Evolutionary conservation across 1,140 invertebrate species (phyloP).

Genomic region (Belonocnema kinseyi): DNA sequence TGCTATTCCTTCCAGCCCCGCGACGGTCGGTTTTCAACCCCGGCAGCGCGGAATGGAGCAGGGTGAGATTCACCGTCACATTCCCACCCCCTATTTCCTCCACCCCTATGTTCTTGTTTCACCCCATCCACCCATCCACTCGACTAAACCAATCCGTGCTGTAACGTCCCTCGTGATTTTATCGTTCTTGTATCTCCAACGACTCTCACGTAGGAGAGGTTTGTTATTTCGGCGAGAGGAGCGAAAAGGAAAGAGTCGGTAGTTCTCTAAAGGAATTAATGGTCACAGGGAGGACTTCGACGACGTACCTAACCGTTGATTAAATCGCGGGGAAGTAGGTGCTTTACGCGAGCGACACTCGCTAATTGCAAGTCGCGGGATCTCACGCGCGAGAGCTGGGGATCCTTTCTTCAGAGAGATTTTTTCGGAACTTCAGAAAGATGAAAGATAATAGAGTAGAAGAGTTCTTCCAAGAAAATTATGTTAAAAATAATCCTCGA

Average conservation of each 20-base stretch:
- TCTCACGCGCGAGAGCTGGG: neutral
- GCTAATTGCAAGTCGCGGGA: conserved; percentile 51
- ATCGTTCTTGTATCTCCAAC: conserved; percentile 71
- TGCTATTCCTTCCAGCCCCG: conserved; percentile 68
- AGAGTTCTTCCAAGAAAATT: too few species aligned
- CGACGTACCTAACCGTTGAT: conserved; percentile 56
- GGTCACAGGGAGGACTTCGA: conserved; percentile 51
- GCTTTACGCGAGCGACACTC: conserved; percentile 53
- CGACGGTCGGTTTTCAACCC: conserved; percentile 41
- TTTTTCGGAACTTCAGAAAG: too few species aligned
- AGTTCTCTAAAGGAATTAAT: conserved; percentile 70
- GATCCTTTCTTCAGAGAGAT: too few species aligned
- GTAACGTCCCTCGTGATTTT: conserved; percentile 68
- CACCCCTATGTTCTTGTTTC: conserved; percentile 34
- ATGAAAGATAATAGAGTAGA: too few species aligned
- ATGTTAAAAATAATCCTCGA: too few species aligned
- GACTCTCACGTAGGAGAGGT: conserved; percentile 69
- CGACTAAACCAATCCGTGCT: conserved; percentile 24
- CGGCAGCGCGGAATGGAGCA: conserved; percentile 55
- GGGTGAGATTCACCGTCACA: conserved; percentile 47
- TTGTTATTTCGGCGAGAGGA: conserved; percentile 69
- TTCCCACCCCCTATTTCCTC: conserved; percentile 42
- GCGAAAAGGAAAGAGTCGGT: conserved; percentile 46
- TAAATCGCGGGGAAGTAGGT: conserved; percentile 56
- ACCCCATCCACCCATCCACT: conserved; percentile 36